Percentiles rank a stretch among this genome's conserved stretches.
These are phyloP conservation scores for Aleiodes leptofemur DNA, from an alignment of 2,888 invertebrate genomes.

Conservation along the genomic window DNA sequence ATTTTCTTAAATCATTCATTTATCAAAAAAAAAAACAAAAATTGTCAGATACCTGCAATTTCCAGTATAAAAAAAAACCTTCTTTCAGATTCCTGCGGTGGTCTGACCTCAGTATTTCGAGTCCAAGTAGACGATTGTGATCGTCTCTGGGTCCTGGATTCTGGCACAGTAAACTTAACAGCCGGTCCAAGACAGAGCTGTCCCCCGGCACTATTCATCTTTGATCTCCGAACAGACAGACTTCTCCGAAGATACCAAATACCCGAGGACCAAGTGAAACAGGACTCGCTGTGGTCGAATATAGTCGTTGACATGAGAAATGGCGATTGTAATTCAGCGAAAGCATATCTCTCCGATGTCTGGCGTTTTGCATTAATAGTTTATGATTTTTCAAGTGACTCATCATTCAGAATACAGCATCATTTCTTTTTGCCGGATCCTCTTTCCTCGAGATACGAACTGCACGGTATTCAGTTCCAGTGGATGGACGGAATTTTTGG, in stretches of 20 bases:
- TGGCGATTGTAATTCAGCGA: constrained; percentile 80
- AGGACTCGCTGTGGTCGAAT: constrained; percentile 83
- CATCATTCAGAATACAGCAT: constrained; percentile 82
- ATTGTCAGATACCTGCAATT: no score
- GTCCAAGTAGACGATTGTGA: constrained; percentile 85
- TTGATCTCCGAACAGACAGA: constrained; percentile 82
- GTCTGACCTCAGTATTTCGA: constrained; percentile 87
- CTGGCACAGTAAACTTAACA: constrained; percentile 83
- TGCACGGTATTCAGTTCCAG: constrained; percentile 86
- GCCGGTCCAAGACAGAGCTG: constrained; percentile 83
- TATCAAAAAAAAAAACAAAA: no score
- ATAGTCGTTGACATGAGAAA: constrained; percentile 81
- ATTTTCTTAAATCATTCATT: no score
- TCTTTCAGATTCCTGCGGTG: constrained; percentile 78
- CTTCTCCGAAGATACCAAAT: constrained; percentile 81
- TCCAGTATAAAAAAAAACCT: neutral
- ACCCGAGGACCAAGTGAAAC: constrained; percentile 81
- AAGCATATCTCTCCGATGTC: constrained; percentile 83
- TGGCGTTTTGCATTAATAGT: constrained; percentile 82
- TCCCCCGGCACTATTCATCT: constrained; percentile 84
- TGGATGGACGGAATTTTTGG: constrained; percentile 91
- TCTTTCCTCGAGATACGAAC: constrained; percentile 81
- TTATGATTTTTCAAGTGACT: constrained; percentile 79
- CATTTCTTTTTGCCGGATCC: constrained; percentile 86
- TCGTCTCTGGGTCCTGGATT: constrained; percentile 88